Percentiles rank a stretch among this genome's conserved stretches.
Evolutionary conservation across 2,113 vertebrate genomes (phyloP).

Genomic region (Elachura formosa): DNA sequence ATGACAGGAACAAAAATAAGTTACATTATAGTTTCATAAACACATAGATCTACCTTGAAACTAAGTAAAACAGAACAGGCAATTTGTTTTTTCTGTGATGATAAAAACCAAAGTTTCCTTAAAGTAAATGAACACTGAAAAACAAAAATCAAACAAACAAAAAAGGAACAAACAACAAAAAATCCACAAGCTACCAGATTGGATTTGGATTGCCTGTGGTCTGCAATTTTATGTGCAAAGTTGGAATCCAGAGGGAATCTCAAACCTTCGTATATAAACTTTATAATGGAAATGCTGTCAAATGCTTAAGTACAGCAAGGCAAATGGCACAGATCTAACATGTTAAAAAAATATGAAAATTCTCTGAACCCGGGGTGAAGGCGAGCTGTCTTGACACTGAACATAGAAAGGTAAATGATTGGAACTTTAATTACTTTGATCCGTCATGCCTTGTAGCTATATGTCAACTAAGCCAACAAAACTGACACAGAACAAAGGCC

Average conservation of each 20-base stretch:
- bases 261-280: neutral
- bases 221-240: neutral
- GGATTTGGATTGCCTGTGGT: neutral
- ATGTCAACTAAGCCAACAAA: slow-evolving; percentile 85
- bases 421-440: slow-evolving; percentile 97
- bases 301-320: slow-evolving; percentile 36
- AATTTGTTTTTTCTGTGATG: neutral
- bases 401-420: slow-evolving; percentile 93
- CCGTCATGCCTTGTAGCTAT: slow-evolving; percentile 87
- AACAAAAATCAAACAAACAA: neutral
- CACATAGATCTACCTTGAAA: neutral
- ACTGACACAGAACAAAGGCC: slow-evolving; percentile 85
- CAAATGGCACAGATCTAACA: slow-evolving; percentile 36
- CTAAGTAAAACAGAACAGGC: neutral
- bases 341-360: slow-evolving; percentile 68
- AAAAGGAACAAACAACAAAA: neutral
- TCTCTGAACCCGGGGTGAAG: slow-evolving; percentile 65
- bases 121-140: neutral
- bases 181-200: neutral
- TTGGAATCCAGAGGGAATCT: slow-evolving; percentile 19
- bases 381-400: slow-evolving; percentile 81
- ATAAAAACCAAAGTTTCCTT: neutral
- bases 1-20: neutral
- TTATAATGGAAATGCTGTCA: slow-evolving; percentile 59
- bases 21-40: neutral